Base-by-base conservation (phyloP, 2,797 vertebrate genomes). In the Tragelaphus oryx region DNA sequence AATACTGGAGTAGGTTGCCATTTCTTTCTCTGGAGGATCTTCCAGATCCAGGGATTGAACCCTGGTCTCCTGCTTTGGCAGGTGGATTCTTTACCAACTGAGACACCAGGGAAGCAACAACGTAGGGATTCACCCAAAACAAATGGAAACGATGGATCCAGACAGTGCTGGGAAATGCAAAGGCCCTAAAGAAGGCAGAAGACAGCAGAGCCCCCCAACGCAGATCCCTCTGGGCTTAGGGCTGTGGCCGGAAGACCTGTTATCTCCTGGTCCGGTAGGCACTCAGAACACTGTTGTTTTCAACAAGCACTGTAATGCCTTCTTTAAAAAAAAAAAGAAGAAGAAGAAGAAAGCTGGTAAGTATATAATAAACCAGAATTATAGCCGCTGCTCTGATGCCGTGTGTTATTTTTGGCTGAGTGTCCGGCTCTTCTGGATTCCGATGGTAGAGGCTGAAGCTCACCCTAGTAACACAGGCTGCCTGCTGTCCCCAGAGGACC, bases 401-500 rank as follows among this genome's bases (percentile, higher is more conserved):
- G 26, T 92, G 88, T 93, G 91, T 97, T 98, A 97, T 97, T 98
- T 98, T 97, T 96, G 97, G 96, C 97, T 65, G 26, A 0, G 78
- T 81, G 95, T 79, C 97, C 95, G 5, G 20, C 97, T 96, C 96
- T 50, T 89, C 94, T 92, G 85, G 81, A 81, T 44, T 55, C 95
- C 9, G 54, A 75, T 88, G 97, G 97, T 93, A 81, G 55, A 83
- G 78, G 83, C 95, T 92, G 74, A 93, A 80, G 87, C 93, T 96
- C 87, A 95, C 96, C 98, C 97, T n/a, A 18, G 96, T 96, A 95
- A 97, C 97, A 78, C 95, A 86, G 96, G 37, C 9, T 95, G 97
- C 96, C 96, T 98, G 97, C 93, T 97, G 75, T 97, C 96, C 95
- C 96, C 91, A 96, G 76, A 95, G 85, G 96, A 97, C 97, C 98